A percentile compares a stretch with the other conserved stretches of the same genome.
These are phyloP conservation scores for Pygocentrus nattereri DNA, from an alignment of 2,797 vertebrate species.

Conservation along the genomic window DNA sequence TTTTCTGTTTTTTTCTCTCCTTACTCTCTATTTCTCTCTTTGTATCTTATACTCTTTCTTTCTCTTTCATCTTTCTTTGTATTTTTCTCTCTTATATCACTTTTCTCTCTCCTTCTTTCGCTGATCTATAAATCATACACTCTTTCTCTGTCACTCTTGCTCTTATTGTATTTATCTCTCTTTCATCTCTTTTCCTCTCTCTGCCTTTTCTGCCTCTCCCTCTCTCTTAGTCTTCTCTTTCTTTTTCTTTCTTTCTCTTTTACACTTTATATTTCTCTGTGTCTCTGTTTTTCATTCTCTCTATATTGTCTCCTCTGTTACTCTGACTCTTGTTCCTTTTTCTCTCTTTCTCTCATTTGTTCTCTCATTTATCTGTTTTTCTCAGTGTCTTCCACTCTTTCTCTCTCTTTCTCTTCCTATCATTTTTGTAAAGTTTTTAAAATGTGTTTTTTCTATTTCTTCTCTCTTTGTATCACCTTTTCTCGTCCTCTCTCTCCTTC, in stretches of 20 bases:
- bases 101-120: not conserved
- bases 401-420: not conserved
- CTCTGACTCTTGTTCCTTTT: not conserved
- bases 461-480: slow-evolving; percentile 8
- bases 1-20: not conserved
- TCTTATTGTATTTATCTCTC: no score
- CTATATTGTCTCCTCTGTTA: not conserved
- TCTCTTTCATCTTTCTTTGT: not conserved
- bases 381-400: not conserved
- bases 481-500: not conserved
- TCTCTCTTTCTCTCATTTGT: not conserved
- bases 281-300: no score
- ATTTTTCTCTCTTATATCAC: not conserved
- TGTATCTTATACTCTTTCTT: slow-evolving; percentile 3
- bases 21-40: no score
- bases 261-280: no score
- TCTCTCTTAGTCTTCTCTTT: not conserved
- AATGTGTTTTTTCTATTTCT: not conserved
- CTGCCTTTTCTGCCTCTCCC: not conserved
- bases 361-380: not conserved
- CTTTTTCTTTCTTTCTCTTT: no score
- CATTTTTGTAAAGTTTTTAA: not conserved
- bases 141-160: no score
- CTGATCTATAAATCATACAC: no score
- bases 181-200: no score